Conservation (phyloP, 2,797 vertebrate species). For the Hippocampus kuda region DNA sequence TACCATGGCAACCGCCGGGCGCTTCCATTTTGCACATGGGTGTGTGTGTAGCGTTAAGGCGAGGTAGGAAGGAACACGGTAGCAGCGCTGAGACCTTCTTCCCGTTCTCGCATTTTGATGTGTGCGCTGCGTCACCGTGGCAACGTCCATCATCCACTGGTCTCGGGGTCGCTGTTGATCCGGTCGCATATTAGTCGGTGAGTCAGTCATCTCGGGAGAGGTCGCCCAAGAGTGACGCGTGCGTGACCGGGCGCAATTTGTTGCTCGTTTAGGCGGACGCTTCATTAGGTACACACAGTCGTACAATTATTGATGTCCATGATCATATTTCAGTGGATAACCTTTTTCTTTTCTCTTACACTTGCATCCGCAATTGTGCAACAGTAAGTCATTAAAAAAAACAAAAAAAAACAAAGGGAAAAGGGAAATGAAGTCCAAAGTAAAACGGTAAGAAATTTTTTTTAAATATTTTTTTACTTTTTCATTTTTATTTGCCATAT, state of each 20-base stretch:
- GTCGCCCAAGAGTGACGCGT: conserved; percentile 33
- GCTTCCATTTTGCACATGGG: conserved; percentile 61
- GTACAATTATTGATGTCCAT: too few relatives aligned
- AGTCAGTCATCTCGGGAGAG: conserved; percentile 55
- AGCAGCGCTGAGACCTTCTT: not conserved
- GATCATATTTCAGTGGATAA: too few relatives aligned
- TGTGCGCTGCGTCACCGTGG: conserved; percentile 64
- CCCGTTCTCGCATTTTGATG: conserved; percentile 33
- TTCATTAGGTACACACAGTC: too few relatives aligned
- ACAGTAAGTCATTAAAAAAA: too few relatives aligned
- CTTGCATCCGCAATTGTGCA: too few relatives aligned
- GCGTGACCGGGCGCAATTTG: conserved; percentile 10
- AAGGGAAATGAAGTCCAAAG: too few relatives aligned
- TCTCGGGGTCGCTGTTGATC: conserved; percentile 55
- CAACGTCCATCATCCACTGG: conserved; percentile 67
- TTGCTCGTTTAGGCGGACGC: conserved; percentile 1
- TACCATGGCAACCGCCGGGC: conserved; percentile 67
- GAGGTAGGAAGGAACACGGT: conserved; percentile 23
- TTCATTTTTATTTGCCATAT: too few relatives aligned
- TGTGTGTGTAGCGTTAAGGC: conserved; percentile 51
- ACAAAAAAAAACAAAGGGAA: too few relatives aligned
- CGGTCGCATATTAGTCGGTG: conserved; percentile 51
- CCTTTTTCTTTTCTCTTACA: too few relatives aligned
- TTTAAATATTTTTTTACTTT: too few relatives aligned
- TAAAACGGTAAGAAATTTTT: too few relatives aligned